phyloP scores from a whole-genome alignment of 2,113 vertebrate species.

The Parus major region DNA sequence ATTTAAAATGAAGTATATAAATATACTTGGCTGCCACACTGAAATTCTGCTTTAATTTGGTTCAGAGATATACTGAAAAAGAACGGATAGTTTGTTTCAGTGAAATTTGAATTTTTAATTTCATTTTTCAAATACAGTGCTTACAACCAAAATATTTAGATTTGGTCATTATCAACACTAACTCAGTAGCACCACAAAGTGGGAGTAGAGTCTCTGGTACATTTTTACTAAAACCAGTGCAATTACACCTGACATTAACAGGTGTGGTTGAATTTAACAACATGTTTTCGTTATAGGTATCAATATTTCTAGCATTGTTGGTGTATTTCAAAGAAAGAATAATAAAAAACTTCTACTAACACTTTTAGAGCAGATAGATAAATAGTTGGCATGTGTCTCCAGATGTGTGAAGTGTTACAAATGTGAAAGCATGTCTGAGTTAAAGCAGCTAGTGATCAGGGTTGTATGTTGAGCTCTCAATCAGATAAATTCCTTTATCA shows the following conservation, averaged over 20 bases:
- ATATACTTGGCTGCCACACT: neutral
- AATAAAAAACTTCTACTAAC: neutral
- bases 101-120: neutral
- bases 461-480: constrained; percentile 29
- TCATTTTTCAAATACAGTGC: neutral
- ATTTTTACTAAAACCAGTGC: neutral
- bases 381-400: neutral
- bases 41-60: constrained; percentile 14
- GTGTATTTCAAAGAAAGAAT: neutral
- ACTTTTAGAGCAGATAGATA: neutral
- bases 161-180: neutral
- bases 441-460: neutral
- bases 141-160: constrained; percentile 12
- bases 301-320: neutral
- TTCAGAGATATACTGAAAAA: neutral
- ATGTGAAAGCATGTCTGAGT: constrained; percentile 17
- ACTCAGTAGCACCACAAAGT: constrained; percentile 31
- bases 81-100: neutral
- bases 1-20: constrained; percentile 30
- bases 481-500: constrained; percentile 25
- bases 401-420: neutral
- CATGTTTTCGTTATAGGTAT: neutral
- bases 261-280: neutral
- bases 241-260: neutral
- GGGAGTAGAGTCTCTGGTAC: neutral